Evolutionary conservation across 1,140 invertebrate species (phyloP).

Genomic region (Drosophila orosa): DNA sequence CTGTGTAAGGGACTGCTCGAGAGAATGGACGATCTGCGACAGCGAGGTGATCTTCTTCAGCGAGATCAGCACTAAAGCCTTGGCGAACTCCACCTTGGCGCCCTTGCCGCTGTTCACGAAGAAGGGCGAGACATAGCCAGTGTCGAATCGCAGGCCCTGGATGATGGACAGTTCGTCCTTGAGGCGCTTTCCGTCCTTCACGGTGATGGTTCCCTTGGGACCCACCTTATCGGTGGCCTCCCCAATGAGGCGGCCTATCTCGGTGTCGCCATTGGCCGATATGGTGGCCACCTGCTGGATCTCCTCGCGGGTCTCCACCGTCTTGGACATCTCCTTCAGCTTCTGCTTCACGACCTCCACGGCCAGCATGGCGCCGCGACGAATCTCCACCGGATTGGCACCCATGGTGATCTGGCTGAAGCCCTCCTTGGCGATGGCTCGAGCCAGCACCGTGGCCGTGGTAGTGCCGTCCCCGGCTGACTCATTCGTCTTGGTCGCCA

Average conservation of each 20-base stretch:
- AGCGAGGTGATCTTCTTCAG: slow-evolving; percentile 99
- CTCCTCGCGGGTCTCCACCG: slow-evolving; percentile 98
- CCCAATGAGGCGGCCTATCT: slow-evolving; percentile 96
- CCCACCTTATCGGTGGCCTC: slow-evolving; percentile 99
- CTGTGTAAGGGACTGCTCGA: slow-evolving; percentile 96
- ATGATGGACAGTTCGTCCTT: slow-evolving; percentile 98
- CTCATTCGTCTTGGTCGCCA: slow-evolving; percentile 99
- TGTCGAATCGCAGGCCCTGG: slow-evolving; percentile 99
- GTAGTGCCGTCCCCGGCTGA: slow-evolving; percentile 99
- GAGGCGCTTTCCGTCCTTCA: slow-evolving; percentile 99
- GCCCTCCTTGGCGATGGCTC: slow-evolving; percentile 98
- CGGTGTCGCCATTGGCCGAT: slow-evolving; percentile 98
- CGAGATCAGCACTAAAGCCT: slow-evolving; percentile 95
- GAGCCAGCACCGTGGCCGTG: slow-evolving; percentile 97
- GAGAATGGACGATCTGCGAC: slow-evolving; percentile 97
- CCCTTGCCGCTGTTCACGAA: slow-evolving; percentile 99
- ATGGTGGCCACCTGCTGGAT: slow-evolving; percentile 99
- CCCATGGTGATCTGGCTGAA: slow-evolving; percentile 99
- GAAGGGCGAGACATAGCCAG: slow-evolving; percentile 99
- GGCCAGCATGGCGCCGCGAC: slow-evolving; percentile 97
- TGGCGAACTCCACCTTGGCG: slow-evolving; percentile 98
- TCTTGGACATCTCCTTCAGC: slow-evolving; percentile 94
- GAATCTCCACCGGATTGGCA: slow-evolving; percentile 98
- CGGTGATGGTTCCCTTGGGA: slow-evolving; percentile 98
- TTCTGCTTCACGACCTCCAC: slow-evolving; percentile 96